phyloP scores from a whole-genome alignment of 2,113 vertebrate genomes.

The Hipposideros armiger region DNA sequence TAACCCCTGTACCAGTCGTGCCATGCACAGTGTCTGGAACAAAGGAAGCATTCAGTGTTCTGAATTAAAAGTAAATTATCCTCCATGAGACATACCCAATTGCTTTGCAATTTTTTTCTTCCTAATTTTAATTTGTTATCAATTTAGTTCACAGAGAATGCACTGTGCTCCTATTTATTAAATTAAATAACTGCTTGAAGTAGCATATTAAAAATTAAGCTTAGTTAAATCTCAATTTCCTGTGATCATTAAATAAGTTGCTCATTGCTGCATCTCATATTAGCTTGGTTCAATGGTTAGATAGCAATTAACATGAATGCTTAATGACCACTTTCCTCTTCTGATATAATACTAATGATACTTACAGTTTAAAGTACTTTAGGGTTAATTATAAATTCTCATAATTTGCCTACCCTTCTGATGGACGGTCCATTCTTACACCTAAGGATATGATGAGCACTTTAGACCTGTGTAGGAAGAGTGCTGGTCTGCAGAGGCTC shows the following conservation, averaged over 20 bases:
- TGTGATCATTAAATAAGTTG: conserved; percentile 70
- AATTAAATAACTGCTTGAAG: conserved; percentile 78
- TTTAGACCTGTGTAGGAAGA: neutral
- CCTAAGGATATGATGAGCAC: neutral
- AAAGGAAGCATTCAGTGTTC: conserved; percentile 16
- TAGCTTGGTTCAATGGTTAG: conserved; percentile 74
- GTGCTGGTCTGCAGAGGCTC: neutral
- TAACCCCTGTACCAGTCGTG: neutral
- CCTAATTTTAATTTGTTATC: conserved; percentile 72
- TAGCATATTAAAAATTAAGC: conserved; percentile 81
- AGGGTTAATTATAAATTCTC: conserved; percentile 71
- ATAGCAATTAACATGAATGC: conserved; percentile 77
- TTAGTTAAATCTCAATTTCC: conserved; percentile 81
- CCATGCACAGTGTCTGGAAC: neutral
- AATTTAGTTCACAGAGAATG: conserved; percentile 65
- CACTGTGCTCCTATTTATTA: conserved; percentile 76
- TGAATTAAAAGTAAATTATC: conserved; percentile 68
- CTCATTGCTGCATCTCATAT: conserved; percentile 68
- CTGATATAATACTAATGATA: conserved; percentile 72
- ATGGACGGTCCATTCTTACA: neutral
- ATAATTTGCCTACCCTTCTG: conserved; percentile 60
- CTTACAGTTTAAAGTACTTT: conserved; percentile 68
- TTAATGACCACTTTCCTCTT: conserved; percentile 78
- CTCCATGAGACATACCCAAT: conserved; percentile 54
- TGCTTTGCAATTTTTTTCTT: conserved; percentile 58